Evolutionary conservation across 2,888 invertebrate species (phyloP).

Genomic region (Caenorhabditis doughertyi): DNA sequence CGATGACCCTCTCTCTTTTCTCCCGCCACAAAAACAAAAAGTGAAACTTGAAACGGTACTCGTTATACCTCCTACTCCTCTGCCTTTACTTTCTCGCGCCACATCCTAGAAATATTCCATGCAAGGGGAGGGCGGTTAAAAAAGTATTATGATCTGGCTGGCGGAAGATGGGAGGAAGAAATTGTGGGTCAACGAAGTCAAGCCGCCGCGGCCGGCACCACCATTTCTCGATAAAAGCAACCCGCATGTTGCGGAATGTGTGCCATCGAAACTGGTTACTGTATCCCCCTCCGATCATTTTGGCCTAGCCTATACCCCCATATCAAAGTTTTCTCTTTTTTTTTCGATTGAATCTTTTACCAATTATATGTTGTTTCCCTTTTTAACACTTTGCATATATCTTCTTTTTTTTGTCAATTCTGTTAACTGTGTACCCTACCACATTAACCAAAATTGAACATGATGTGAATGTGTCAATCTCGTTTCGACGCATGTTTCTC

Average conservation of each 20-base stretch:
- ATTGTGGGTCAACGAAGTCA: constrained; percentile 64
- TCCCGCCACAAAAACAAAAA: constrained; percentile 32
- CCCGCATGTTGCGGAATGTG: constrained; percentile 61
- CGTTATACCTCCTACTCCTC: constrained; percentile 40
- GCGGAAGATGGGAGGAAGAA: constrained; percentile 38
- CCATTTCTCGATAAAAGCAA: constrained; percentile 53
- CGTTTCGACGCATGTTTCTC: constrained; percentile 58
- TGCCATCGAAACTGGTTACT: constrained; percentile 65
- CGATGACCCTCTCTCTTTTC: constrained; percentile 43
- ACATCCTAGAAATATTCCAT: constrained; percentile 38
- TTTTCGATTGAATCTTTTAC: not conserved
- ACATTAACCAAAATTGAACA: constrained; percentile 52
- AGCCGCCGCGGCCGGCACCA: constrained; percentile 58
- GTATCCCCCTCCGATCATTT: constrained; percentile 38
- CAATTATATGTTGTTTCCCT: not conserved
- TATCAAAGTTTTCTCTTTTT: constrained; percentile 30
- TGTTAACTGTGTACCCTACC: constrained; percentile 22
- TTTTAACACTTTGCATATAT: not conserved
- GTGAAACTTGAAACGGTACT: constrained; percentile 62
- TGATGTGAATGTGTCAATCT: constrained; percentile 61
- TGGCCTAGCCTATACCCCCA: constrained; percentile 24
- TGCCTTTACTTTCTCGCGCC: constrained; percentile 31
- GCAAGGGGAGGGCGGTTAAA: constrained; percentile 38
- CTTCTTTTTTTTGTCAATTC: constrained; percentile 26
- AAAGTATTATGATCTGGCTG: constrained; percentile 58